These are phyloP conservation scores for Urocynchramus pylzowi DNA, from an alignment of 2,113 vertebrate genomes.

Conservation along the genomic window DNA sequence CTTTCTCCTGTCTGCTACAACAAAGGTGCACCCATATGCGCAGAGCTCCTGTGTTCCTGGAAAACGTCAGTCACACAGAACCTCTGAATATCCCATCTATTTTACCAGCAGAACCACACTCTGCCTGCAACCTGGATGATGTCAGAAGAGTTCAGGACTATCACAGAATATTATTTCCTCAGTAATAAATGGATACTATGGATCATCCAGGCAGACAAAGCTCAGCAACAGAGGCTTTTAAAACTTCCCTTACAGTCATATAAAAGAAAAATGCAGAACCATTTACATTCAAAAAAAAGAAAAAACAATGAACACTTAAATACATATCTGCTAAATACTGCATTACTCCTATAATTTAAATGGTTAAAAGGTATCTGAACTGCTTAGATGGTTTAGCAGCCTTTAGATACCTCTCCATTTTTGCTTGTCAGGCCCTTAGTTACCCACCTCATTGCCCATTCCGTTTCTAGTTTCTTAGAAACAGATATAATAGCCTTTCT, in stretches of 20 bases:
- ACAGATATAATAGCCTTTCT: not conserved
- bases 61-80: not conserved
- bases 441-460: not conserved
- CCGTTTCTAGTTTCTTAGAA: not conserved
- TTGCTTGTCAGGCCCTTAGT: not conserved
- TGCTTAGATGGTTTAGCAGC: not conserved
- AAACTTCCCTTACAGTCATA: not conserved
- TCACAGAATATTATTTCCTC: not conserved
- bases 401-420: not conserved
- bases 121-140: not conserved
- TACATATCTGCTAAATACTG: not conserved
- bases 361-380: not conserved
- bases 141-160: not conserved
- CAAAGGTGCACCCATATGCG: not conserved
- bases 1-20: not conserved
- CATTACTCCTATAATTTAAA: not conserved
- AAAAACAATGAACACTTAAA: rapidly evolving
- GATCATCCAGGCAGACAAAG: not conserved
- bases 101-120: not conserved
- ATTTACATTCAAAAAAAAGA: not conserved
- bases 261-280: not conserved
- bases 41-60: not conserved
- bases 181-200: not conserved
- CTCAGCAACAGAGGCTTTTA: not conserved
- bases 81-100: not conserved